phyloP scores from a whole-genome alignment of 2,888 invertebrate genomes.

The Pollenia amentaria region DNA sequence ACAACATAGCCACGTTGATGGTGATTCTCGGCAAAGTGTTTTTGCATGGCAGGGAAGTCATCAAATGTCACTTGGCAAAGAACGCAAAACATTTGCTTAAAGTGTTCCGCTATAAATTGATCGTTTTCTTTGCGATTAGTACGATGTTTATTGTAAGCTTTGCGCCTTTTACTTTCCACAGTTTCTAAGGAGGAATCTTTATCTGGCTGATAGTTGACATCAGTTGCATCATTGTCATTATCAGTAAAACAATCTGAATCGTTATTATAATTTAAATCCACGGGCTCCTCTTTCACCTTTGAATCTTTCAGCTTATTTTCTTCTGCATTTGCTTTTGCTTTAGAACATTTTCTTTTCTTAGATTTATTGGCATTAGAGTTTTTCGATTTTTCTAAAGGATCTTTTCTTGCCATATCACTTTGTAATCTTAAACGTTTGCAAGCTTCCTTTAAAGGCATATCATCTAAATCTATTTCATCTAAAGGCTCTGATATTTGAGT shows the following conservation, averaged over 20 bases:
- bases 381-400: slow-evolving; percentile 38
- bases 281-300: slow-evolving; percentile 64
- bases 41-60: slow-evolving; percentile 59
- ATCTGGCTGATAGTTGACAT: slow-evolving; percentile 73
- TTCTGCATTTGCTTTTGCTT: background rate
- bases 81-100: slow-evolving; percentile 78
- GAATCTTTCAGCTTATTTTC: background rate
- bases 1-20: slow-evolving; percentile 80
- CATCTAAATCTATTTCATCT: slow-evolving; percentile 26
- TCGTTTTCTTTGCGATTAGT: slow-evolving; percentile 78
- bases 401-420: background rate
- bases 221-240: slow-evolving; percentile 75
- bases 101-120: slow-evolving; percentile 79
- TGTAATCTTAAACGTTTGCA: slow-evolving; percentile 11
- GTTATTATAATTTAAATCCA: slow-evolving; percentile 47
- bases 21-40: slow-evolving; percentile 65
- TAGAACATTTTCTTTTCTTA: slow-evolving; percentile 3
- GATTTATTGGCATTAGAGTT: background rate
- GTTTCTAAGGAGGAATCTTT: slow-evolving; percentile 62
- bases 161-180: too few species aligned
- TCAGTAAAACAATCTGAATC: slow-evolving; percentile 71
- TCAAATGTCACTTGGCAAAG: slow-evolving; percentile 76
- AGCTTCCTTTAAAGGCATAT: slow-evolving; percentile 12
- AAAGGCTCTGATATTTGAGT: background rate
- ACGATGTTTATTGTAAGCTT: slow-evolving; percentile 68